A percentile compares a stretch with the other conserved stretches of the same genome.
These are phyloP conservation scores for Eurystomus gularis DNA, from an alignment of 2,113 vertebrate genomes.

Conservation along the genomic window DNA sequence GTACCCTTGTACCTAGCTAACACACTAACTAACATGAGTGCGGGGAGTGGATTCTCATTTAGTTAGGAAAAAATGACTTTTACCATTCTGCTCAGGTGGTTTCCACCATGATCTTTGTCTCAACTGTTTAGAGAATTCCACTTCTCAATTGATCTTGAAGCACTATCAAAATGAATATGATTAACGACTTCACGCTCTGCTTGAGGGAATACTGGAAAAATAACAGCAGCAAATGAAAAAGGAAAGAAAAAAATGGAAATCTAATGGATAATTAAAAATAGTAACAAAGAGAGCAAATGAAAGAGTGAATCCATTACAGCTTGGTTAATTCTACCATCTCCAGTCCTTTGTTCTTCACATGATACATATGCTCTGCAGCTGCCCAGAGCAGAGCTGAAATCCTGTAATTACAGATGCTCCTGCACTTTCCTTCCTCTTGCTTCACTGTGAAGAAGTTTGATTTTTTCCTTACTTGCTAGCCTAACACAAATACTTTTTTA, in stretches of 20 bases:
- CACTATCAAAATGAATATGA: not conserved
- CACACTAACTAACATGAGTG: not conserved
- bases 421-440: not conserved
- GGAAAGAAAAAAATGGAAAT: not conserved
- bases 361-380: slow-evolving; percentile 21
- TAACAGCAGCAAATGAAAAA: not conserved
- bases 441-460: not conserved
- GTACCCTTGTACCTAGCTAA: not conserved
- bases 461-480: not conserved
- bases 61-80: not conserved
- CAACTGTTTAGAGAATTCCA: not conserved
- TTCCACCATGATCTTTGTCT: not conserved
- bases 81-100: not conserved
- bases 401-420: not conserved
- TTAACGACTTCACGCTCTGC: not conserved
- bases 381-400: not conserved
- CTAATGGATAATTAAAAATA: slow-evolving; percentile 8
- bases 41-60: not conserved
- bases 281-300: slow-evolving; percentile 3
- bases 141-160: not conserved
- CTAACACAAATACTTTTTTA: not conserved
- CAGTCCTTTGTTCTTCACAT: slow-evolving; percentile 1
- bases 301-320: not conserved
- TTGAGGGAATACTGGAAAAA: not conserved
- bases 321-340: slow-evolving; percentile 13